These are phyloP conservation scores for Melanostoma mellinum DNA, from an alignment of 2,888 invertebrate species.

Conservation along the genomic window DNA sequence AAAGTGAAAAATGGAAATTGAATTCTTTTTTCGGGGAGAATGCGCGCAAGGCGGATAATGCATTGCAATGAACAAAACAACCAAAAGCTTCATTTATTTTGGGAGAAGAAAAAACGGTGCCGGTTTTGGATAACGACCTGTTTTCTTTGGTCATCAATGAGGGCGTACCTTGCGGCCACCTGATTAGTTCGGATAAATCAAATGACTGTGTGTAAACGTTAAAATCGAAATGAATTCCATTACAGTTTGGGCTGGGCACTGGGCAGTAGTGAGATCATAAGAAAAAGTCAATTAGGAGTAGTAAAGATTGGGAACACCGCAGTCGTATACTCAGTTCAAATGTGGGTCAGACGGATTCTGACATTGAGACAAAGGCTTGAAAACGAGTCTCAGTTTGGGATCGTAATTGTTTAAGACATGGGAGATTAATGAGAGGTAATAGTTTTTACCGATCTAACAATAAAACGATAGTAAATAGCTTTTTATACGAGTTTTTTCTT, in stretches of 20 bases:
- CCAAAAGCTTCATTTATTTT: background rate
- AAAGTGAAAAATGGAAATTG: slow-evolving; percentile 47
- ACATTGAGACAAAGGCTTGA: too few species aligned
- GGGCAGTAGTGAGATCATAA: background rate
- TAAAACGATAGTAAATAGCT: too few species aligned
- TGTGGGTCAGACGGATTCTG: background rate
- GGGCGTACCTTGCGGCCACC: slow-evolving; percentile 4
- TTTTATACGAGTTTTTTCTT: too few species aligned
- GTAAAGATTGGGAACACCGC: slow-evolving; percentile 5
- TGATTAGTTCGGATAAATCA: slow-evolving; percentile 34
- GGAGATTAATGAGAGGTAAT: too few species aligned
- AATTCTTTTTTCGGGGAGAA: slow-evolving; percentile 30
- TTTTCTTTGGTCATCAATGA: slow-evolving; percentile 1
- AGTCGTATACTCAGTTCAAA: background rate
- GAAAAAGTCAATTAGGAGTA: slow-evolving; percentile 1
- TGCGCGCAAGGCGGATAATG: background rate
- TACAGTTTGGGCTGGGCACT: background rate
- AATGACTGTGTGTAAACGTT: slow-evolving; percentile 6
- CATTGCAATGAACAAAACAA: background rate
- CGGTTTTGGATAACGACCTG: background rate
- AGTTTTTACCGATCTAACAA: too few species aligned
- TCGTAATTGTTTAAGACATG: too few species aligned
- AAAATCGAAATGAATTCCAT: background rate
- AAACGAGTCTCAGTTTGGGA: too few species aligned
- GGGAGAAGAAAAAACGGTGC: background rate